These are phyloP conservation scores for Congeria kusceri DNA, from an alignment of 2,888 invertebrate genomes.

Conservation along the genomic window DNA sequence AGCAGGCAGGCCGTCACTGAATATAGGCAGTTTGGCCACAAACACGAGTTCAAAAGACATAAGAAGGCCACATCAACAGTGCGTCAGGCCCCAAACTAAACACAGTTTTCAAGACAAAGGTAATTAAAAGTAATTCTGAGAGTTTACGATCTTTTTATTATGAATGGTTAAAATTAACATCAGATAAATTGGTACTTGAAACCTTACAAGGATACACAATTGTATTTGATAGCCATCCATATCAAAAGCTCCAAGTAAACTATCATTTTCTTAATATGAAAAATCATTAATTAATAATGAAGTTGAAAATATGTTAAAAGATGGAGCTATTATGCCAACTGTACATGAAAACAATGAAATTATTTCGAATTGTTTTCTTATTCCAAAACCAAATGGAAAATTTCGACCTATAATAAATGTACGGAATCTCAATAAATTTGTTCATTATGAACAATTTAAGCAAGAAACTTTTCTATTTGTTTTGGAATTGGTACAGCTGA, in stretches of 20 bases:
- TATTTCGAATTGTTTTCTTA: too few species aligned
- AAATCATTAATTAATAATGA: neutral
- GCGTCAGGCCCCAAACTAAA: neutral
- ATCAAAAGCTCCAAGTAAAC: neutral
- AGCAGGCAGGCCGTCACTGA: neutral
- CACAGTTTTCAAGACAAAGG: neutral
- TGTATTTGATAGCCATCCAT: neutral
- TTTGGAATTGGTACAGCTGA: slow-evolving; percentile 17
- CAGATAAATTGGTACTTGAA: neutral
- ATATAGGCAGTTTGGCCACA: neutral
- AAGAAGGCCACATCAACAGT: neutral
- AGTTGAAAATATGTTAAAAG: neutral
- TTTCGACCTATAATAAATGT: too few species aligned
- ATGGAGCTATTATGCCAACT: too few species aligned
- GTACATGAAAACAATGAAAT: too few species aligned
- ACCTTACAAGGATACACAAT: neutral
- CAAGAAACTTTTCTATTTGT: slow-evolving; percentile 24
- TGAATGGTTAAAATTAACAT: neutral
- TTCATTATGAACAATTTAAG: slow-evolving; percentile 29
- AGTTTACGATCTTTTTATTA: neutral
- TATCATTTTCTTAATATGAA: neutral
- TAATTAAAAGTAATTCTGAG: neutral
- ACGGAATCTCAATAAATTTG: neutral
- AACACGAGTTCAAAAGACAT: neutral
- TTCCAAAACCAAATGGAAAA: too few species aligned